Evolutionary conservation across 2,797 vertebrate species (phyloP).

Genomic region (Moxostoma hubbsi): DNA sequence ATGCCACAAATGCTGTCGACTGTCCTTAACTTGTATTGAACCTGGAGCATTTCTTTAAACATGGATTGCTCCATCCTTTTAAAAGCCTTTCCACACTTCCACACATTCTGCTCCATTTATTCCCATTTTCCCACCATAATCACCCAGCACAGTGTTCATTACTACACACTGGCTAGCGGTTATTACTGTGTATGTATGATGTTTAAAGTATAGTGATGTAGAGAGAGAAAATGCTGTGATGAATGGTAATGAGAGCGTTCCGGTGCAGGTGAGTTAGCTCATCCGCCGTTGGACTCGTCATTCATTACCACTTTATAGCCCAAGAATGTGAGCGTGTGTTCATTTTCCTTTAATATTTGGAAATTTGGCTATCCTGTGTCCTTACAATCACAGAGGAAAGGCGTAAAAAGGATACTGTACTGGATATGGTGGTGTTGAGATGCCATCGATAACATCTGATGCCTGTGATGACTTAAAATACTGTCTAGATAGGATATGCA

Average conservation of each 20-base stretch:
- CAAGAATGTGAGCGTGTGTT: neutral
- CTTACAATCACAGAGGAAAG: too few species aligned
- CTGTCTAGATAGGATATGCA: too few species aligned
- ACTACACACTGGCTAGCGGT: neutral
- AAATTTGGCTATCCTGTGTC: too few species aligned
- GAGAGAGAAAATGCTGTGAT: conserved; percentile 14
- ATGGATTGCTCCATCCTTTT: neutral
- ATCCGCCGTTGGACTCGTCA: neutral
- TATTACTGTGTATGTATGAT: conserved; percentile 14
- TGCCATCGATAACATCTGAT: too few species aligned
- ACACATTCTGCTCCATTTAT: neutral
- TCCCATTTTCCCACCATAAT: neutral
- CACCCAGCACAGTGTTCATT: neutral
- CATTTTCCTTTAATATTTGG: neutral
- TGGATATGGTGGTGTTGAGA: too few species aligned
- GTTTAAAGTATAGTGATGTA: neutral
- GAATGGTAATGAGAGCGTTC: conserved; percentile 39
- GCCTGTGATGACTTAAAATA: too few species aligned
- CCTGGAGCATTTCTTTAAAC: too few species aligned
- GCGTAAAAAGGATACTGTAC: too few species aligned
- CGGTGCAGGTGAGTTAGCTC: conserved; percentile 21
- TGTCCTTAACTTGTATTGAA: too few species aligned
- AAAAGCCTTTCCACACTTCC: neutral
- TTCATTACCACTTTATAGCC: neutral
- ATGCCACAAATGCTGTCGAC: too few species aligned